phyloP scores from a whole-genome alignment of 2,888 invertebrate genomes.

The Anarsia innoxiella region DNA sequence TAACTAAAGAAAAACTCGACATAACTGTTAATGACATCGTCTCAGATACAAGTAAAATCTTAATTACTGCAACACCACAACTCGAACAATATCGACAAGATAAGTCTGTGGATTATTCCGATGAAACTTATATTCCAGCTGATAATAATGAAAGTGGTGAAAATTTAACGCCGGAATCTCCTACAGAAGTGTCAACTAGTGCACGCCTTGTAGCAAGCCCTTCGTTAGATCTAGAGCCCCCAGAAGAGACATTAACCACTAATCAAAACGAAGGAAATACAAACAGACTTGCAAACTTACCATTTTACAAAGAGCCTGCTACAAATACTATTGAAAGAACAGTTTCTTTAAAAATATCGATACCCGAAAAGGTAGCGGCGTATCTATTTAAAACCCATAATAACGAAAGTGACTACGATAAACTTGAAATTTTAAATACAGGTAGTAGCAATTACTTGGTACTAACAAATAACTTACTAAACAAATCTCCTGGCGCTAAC shows the following conservation, averaged over 20 bases:
- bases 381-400: constrained; percentile 50
- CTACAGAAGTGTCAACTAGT: constrained; percentile 33
- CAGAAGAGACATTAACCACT: constrained; percentile 30
- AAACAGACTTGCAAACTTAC: constrained; percentile 47
- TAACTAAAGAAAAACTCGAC: constrained; percentile 61
- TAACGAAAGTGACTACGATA: constrained; percentile 44
- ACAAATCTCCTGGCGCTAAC: constrained; percentile 29
- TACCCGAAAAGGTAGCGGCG: constrained; percentile 61
- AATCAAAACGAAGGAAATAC: constrained; percentile 25
- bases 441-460: constrained; percentile 63
- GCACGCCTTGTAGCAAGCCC: constrained; percentile 40
- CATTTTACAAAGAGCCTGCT: constrained; percentile 48
- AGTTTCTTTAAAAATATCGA: constrained; percentile 62
- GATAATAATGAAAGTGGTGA: constrained; percentile 40
- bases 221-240: constrained; percentile 46
- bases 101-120: constrained; percentile 32
- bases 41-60: constrained; percentile 48
- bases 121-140: constrained; percentile 33
- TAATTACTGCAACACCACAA: constrained; percentile 41
- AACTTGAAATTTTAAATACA: constrained; percentile 62
- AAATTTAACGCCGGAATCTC: constrained; percentile 39
- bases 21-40: constrained; percentile 56
- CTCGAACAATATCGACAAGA: constrained; percentile 36
- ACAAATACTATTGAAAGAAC: constrained; percentile 61
- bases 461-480: constrained; percentile 42